Evolutionary conservation across 2,113 vertebrate genomes (phyloP), one percentile per base, ranked within the genome.

Genomic region (Channa argus): DNA sequence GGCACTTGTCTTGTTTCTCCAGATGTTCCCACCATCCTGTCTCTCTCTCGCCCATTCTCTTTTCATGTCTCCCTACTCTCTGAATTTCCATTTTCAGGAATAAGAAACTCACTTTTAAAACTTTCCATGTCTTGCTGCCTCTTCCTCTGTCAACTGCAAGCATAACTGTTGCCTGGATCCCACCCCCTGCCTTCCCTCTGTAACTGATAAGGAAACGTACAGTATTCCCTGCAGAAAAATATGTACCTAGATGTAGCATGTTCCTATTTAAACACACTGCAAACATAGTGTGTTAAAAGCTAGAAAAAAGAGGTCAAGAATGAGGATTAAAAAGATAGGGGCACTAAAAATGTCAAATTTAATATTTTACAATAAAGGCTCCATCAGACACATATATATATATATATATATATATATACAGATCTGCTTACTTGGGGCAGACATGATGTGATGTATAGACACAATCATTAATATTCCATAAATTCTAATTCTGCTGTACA

Each of bases 11-110:
- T 80, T 68, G 74, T 83, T 76, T 75, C 84, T 79, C 81, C 81
- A 88, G 84, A 91, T 89, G 86, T 92, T 91, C 88, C 85, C 87
- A 90, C 83, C 83, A 80, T 84, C 53, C 67, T 78, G 4, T 71
- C 65, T 78, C 46, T 71, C 71, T 63, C 52, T 15, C 14, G 34
- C 11, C 68, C 4, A 71, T 43, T 43, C 14, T 41, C 41, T 70
- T 66, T 74, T 69, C 36, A 71, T 3, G 37, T 78, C 59, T 83
- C 66, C 76, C 74, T 77, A 68, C 75, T 73, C 66, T 80, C 67
- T 51, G n/a, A 63, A 53, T 88, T 86, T 86, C 79, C 63, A 88
- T 86, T 81, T 90, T 78, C 82, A 80, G 66, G 61, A 55, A 85
- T 80, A 71, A 86, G 63, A 89, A 66, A 64, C 63, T 74, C 34